phyloP scores from a whole-genome alignment of 2,888 invertebrate genomes.

The Synergus japonicus region DNA sequence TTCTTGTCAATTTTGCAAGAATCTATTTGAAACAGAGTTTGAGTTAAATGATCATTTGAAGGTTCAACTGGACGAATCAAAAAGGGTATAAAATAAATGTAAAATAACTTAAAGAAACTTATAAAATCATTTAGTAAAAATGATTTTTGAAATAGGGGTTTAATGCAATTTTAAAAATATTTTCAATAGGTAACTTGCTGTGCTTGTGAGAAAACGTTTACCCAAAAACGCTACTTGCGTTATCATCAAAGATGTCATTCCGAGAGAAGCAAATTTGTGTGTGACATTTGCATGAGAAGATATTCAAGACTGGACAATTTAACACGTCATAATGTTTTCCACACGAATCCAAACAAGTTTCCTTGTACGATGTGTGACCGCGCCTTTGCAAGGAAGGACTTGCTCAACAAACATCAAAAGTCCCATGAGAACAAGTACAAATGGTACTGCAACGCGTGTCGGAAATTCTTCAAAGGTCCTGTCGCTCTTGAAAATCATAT shows the following conservation, averaged over 20 bases:
- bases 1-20: constrained; percentile 68
- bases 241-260: constrained; percentile 72
- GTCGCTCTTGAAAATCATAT: constrained; percentile 67
- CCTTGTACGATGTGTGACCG: constrained; percentile 70
- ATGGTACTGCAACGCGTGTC: constrained; percentile 66
- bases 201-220: constrained; percentile 71
- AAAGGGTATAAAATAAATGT: constrained; percentile 43
- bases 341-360: constrained; percentile 73
- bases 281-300: constrained; percentile 70
- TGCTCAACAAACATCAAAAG: constrained; percentile 72
- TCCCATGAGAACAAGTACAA: constrained; percentile 70
- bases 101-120: not conserved
- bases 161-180: not conserved
- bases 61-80: constrained; percentile 61
- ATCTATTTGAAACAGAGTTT: constrained; percentile 61
- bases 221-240: constrained; percentile 70
- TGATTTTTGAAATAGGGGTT: not conserved
- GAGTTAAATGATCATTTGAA: constrained; percentile 66
- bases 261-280: constrained; percentile 69
- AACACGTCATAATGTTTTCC: constrained; percentile 71
- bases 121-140: not conserved
- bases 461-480: constrained; percentile 70
- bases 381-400: constrained; percentile 71
- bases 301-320: constrained; percentile 73
- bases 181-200: constrained; percentile 65